Base-by-base conservation (phyloP, 2,113 vertebrate genomes). In the Gulo gulo region DNA sequence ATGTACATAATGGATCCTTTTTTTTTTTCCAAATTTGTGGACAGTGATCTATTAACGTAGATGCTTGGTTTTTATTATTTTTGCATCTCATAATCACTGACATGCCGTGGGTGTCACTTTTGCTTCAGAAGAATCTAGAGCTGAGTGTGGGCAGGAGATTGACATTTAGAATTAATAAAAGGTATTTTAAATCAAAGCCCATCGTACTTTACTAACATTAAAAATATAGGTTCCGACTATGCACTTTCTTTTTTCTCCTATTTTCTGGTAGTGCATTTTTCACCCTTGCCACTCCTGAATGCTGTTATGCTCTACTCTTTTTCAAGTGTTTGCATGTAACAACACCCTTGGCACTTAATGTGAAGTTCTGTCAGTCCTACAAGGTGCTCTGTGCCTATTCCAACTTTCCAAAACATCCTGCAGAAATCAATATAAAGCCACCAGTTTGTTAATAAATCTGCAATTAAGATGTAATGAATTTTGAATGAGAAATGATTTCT, bases 401-500 rank as follows among this genome's bases (percentile, higher is more conserved):
- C 98, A 97, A 42, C 97, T 98, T 98, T 98, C 98, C 96, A 98
- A 97, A 98, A 98, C 98, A 99, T 96, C 97, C 97, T 98, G 95
- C 29, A 61, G 83, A 97, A 98, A 99, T 99, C 99, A 88, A 99
- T 99, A 98, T 45, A 96, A 98, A 96, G 97, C 98, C 79, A 96
- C 91, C 97, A 96, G 55, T 79, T 83, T 96, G 98, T 98, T 99
- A 99, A 99, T 99, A 98, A 98, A 98, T 98, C 98, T 98, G 97
- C 98, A 98, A 98, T 98, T 98, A 99, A 98, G 98, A 98, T 97
- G 98, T 82, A 97, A 99, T 99, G 97, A 99, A 99, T 99, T 99
- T 99, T 99, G 98, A 98, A 99, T 99, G 99, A 99, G 99, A 95
- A 99, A 99, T 98, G 98, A 99, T 99, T 99, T 99, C 88, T 98